phyloP scores from a whole-genome alignment of 1,140 invertebrate species.

The Pseudoatta argentina region DNA sequence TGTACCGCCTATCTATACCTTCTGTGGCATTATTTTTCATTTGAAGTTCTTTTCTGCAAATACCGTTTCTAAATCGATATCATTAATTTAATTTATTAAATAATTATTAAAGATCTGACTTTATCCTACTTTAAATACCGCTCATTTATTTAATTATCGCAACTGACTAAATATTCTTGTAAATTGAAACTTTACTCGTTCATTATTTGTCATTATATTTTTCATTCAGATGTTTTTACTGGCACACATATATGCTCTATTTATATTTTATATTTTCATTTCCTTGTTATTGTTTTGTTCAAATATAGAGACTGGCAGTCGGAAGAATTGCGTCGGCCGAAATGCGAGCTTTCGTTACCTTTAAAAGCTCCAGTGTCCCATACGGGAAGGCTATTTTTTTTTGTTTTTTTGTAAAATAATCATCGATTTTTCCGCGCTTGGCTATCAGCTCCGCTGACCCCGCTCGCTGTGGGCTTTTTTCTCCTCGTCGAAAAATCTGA shows the following conservation, averaged over 20 bases:
- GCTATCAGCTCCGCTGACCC: conserved; percentile 37
- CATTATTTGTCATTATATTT: conserved; percentile 16
- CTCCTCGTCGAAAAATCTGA: conserved; percentile 59
- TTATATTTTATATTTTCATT: conserved; percentile 34
- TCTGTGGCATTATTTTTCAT: background rate
- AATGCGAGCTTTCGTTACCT: conserved; percentile 26
- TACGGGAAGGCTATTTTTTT: conserved; percentile 49
- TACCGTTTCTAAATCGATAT: background rate
- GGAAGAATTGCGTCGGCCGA: conserved; percentile 11
- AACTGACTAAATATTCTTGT: background rate
- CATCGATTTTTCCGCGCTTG: conserved; percentile 56
- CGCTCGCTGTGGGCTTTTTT: conserved; percentile 45
- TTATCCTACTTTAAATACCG: too few species aligned
- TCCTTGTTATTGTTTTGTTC: conserved; percentile 21
- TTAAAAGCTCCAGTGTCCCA: conserved; percentile 27
- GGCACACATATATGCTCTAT: background rate
- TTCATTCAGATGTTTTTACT: background rate
- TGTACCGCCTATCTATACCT: background rate
- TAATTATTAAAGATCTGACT: too few species aligned
- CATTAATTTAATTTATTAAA: background rate
- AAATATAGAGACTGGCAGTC: conserved; percentile 8
- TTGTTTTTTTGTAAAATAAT: conserved; percentile 57
- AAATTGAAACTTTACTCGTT: background rate
- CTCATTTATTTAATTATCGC: conserved; percentile 17
- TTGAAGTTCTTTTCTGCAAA: background rate